Evolutionary conservation across 2,888 invertebrate genomes (phyloP).

Genomic region (Melieria crassipennis): DNA sequence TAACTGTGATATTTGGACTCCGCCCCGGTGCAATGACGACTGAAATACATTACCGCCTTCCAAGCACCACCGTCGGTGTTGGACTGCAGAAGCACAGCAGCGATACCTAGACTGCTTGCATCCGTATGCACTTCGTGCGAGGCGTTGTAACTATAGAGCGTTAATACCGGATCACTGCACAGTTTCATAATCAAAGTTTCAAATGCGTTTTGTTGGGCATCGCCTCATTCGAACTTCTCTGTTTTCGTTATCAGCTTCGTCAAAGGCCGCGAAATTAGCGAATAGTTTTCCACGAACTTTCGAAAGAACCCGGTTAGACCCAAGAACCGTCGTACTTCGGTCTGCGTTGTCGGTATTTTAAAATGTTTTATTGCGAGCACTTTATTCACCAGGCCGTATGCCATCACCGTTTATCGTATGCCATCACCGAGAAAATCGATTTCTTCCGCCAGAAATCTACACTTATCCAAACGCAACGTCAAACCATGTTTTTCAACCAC

Average conservation of each 20-base stretch:
- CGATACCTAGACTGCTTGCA: constrained; percentile 19
- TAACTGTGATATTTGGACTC: constrained; percentile 38
- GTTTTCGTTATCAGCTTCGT: constrained; percentile 32
- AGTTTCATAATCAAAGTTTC: neutral
- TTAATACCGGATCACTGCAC: constrained; percentile 3
- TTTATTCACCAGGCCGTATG: constrained; percentile 36
- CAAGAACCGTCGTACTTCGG: constrained; percentile 38
- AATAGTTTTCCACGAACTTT: constrained; percentile 39
- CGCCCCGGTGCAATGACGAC: constrained; percentile 31
- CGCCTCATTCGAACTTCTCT: constrained; percentile 14
- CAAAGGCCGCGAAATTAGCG: constrained; percentile 41
- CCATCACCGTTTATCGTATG: constrained; percentile 34
- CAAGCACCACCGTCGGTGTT: constrained; percentile 8
- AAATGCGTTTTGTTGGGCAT: neutral
- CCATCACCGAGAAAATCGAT: constrained; percentile 33
- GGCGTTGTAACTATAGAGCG: constrained; percentile 4
- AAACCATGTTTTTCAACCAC: constrained; percentile 21
- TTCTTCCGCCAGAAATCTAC: constrained; percentile 35
- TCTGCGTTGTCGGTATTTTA: constrained; percentile 30
- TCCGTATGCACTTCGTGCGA: constrained; percentile 28
- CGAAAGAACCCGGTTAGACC: constrained; percentile 40
- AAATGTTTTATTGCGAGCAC: constrained; percentile 37
- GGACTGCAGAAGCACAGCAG: constrained; percentile 22
- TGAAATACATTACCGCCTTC: constrained; percentile 36
- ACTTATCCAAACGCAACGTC: constrained; percentile 39